Percentiles rank a stretch among this genome's conserved stretches.
phyloP scores from a whole-genome alignment of 37 sponge, comb jelly and placozoan species.

The Cladorhizidae sp. region DNA sequence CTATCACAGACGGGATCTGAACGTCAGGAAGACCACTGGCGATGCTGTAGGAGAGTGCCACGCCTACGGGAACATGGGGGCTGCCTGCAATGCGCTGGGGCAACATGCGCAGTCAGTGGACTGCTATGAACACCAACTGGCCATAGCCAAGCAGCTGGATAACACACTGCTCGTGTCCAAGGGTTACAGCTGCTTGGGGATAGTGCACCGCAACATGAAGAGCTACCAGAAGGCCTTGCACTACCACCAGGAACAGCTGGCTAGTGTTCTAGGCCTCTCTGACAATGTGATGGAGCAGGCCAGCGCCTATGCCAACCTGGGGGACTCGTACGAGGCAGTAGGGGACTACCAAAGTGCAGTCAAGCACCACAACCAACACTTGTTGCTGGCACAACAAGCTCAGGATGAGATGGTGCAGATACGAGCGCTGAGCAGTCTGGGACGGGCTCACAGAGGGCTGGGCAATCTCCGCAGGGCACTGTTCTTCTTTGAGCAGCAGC shows the following conservation, averaged over 20 bases:
- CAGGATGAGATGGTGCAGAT: conserved; percentile 56
- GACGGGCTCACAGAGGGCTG: conserved; percentile 74
- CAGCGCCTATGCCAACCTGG: conserved; percentile 84
- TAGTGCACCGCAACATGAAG: conserved; percentile 83
- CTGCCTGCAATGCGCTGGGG: conserved; percentile 69
- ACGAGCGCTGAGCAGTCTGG: conserved; percentile 77
- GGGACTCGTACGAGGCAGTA: conserved; percentile 84
- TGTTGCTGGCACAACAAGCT: conserved; percentile 41
- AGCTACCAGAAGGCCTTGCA: conserved; percentile 70
- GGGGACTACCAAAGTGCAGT: conserved; percentile 69
- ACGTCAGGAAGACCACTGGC: conserved; percentile 56
- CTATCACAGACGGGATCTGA: conserved; percentile 72
- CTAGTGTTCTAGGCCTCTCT: conserved; percentile 42
- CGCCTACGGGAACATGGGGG: conserved; percentile 84
- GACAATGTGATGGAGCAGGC: conserved; percentile 76
- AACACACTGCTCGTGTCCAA: conserved; percentile 70
- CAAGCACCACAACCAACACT: conserved; percentile 70
- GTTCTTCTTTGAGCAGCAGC: conserved; percentile 67
- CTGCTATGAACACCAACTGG: conserved; percentile 74
- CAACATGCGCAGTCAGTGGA: conserved; percentile 70
- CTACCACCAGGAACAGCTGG: conserved; percentile 75
- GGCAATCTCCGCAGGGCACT: conserved; percentile 73
- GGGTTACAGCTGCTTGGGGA: conserved; percentile 84
- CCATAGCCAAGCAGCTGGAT: conserved; percentile 75
- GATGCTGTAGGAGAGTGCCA: conserved; percentile 70